Evolutionary conservation across 2,888 invertebrate genomes (phyloP), one percentile per base, ranked within the genome.

Genomic region (Euzophera pinguis): DNA sequence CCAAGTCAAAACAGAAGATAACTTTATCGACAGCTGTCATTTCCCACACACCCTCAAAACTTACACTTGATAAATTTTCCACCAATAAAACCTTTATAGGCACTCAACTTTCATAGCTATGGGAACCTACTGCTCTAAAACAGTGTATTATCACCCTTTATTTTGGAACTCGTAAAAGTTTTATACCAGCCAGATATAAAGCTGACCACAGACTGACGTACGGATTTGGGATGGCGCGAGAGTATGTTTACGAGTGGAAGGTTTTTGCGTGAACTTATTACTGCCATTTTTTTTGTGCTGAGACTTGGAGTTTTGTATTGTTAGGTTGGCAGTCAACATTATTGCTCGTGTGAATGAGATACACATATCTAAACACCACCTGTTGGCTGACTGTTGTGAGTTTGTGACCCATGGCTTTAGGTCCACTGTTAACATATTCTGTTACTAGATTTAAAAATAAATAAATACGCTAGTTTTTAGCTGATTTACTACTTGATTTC

Each of bases 151-250:
- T 69, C 62, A 65, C 72, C 74, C 80, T 81, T 81, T 79, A 81
- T 81, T 80, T 84, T 62, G 75, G 65, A 49, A 67, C 62, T 81
- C 84, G 76, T 87, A 77, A 88, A 86, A 65, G 45, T 63, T 80
- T 86, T 77, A 74, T 80, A 73, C 64, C 59, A 65, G 57, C 59
- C 58, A 51, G 55, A 50, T 59, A 58, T 68, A 77, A 79, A 63
- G 75, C 61, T 50, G 58, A 52, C 66, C 66, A 54, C 73, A 60
- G 61, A 72, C 54, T 59, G 50, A 37, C 66, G 69, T 9, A 16
- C 8, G 16, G n/a, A 29, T 14, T 14, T 37, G 22, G 41, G 10
- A 16, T 32, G 41, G 17, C 14, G 7, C 35, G 6, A 17, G 50
- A 50, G 42, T 50, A 34, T 42, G 52, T 61, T 50, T 53, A 54